These are phyloP conservation scores for Phrynocephalus versicolor DNA, from an alignment of 2,113 vertebrate species.

Conservation along the genomic window DNA sequence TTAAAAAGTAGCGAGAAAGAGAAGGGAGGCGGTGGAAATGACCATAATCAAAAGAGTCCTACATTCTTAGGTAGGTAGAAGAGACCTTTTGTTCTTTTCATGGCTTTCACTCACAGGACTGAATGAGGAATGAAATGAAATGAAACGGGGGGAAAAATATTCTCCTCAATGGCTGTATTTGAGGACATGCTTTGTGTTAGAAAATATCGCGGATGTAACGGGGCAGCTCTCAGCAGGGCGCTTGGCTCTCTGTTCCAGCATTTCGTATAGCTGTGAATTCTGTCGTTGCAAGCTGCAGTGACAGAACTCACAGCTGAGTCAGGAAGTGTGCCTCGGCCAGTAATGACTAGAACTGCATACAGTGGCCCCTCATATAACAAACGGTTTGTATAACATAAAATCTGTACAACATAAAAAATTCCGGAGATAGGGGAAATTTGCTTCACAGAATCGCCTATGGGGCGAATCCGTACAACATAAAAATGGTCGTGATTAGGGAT, in stretches of 20 bases:
- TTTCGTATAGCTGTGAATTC: neutral
- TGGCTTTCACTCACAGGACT: neutral
- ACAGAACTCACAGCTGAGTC: neutral
- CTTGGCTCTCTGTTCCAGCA: neutral
- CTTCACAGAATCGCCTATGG: too few relatives aligned
- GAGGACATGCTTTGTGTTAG: neutral
- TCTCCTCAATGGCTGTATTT: neutral
- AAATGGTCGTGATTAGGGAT: too few relatives aligned
- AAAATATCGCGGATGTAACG: neutral
- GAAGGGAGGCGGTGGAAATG: too few relatives aligned
- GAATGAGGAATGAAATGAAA: conserved; percentile 6
- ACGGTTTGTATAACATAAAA: too few relatives aligned
- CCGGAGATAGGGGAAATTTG: too few relatives aligned
- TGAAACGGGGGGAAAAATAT: neutral
- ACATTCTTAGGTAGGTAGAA: neutral
- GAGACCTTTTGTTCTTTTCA: neutral
- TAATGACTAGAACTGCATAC: neutral
- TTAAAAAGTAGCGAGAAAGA: neutral
- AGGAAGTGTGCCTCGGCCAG: neutral
- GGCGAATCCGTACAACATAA: too few relatives aligned
- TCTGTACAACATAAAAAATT: too few relatives aligned
- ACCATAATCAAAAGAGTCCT: conserved; percentile 20
- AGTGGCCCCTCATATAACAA: too few relatives aligned
- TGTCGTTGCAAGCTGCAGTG: neutral
- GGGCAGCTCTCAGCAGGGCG: neutral